phyloP scores from a whole-genome alignment of 1,140 invertebrate species.

The Chlorops oryzae region DNA sequence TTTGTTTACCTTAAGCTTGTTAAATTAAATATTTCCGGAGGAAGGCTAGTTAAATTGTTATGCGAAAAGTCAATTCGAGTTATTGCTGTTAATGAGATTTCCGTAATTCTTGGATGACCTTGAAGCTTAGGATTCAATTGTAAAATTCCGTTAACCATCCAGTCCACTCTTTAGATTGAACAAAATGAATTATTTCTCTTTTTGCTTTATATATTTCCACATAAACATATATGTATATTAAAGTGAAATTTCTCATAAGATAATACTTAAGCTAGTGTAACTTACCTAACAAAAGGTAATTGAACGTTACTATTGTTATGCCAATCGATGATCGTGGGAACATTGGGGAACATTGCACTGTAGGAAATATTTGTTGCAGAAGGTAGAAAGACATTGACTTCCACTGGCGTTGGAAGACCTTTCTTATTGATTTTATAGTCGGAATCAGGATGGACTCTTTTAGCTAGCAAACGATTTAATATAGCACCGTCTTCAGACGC shows the following conservation, averaged over 20 bases:
- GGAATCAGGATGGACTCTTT: constrained; percentile 69
- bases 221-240: not conserved
- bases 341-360: constrained; percentile 75
- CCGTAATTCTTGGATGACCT: constrained; percentile 61
- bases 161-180: constrained; percentile 56
- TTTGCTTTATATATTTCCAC: not conserved
- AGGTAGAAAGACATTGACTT: constrained; percentile 56
- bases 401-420: constrained; percentile 56
- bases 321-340: constrained; percentile 91
- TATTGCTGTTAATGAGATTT: constrained; percentile 76
- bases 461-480: constrained; percentile 32
- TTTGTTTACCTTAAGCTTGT: constrained; percentile 54
- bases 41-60: constrained; percentile 77
- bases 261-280: too few species aligned
- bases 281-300: constrained; percentile 56
- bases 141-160: constrained; percentile 78
- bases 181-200: not conserved
- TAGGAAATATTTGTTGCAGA: constrained; percentile 65
- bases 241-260: not conserved
- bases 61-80: constrained; percentile 91
- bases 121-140: constrained; percentile 79
- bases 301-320: constrained; percentile 69
- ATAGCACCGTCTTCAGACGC: constrained; percentile 35
- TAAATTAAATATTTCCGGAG: constrained; percentile 76
- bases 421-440: constrained; percentile 86